A percentile compares a stretch with the other conserved stretches of the same genome.
These are phyloP conservation scores for Bagarius yarrelli DNA, from an alignment of 2,113 vertebrate species.

Conservation along the genomic window DNA sequence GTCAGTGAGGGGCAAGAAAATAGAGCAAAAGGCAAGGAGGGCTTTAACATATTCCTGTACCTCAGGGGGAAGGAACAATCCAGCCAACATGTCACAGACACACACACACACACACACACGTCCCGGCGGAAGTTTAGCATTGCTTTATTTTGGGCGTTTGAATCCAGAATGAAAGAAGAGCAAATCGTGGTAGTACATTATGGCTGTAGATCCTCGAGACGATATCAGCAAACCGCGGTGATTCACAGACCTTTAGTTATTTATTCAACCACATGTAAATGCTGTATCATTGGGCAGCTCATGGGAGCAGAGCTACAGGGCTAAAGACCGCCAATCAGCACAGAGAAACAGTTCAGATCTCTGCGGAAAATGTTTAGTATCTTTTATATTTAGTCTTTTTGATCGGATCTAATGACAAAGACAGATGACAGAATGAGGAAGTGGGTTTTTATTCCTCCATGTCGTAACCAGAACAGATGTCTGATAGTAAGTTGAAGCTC, in stretches of 20 bases:
- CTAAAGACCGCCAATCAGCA: neutral
- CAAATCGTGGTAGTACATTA: neutral
- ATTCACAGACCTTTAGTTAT: neutral
- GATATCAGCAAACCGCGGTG: neutral
- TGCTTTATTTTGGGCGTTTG: neutral
- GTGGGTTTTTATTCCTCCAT: neutral
- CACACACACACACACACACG: neutral
- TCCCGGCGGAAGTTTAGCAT: neutral
- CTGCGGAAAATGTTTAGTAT: neutral
- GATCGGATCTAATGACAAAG: neutral
- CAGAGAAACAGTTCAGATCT: neutral
- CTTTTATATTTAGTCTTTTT: neutral
- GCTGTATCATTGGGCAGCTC: neutral
- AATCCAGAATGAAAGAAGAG: neutral
- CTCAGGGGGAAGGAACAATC: slow-evolving; percentile 21
- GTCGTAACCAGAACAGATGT: neutral
- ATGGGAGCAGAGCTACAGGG: neutral
- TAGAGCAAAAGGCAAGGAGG: slow-evolving; percentile 43
- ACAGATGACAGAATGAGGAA: neutral
- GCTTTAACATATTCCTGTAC: slow-evolving; percentile 65
- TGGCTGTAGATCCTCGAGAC: no score
- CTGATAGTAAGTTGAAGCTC: neutral
- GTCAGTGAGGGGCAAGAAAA: slow-evolving; percentile 66
- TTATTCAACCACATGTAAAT: neutral
- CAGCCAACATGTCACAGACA: neutral